Evolutionary conservation across 1,140 invertebrate genomes (phyloP).

Genomic region (Anoplophora glabripennis): DNA sequence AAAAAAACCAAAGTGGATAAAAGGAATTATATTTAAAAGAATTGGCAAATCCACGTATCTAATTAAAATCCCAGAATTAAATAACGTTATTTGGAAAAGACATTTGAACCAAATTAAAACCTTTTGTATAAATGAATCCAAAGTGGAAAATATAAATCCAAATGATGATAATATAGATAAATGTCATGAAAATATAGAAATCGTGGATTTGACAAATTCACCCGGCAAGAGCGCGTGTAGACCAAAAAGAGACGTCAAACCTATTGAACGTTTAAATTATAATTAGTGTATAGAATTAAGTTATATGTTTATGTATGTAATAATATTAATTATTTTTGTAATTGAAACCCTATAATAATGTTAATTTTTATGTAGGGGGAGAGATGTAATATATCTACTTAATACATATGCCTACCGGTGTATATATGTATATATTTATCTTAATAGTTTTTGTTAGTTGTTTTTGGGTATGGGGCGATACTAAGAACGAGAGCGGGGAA

Average conservation of each 20-base stretch:
- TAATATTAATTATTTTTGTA: too few relatives aligned
- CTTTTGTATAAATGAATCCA: background rate
- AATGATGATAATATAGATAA: background rate
- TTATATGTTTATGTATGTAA: too few relatives aligned
- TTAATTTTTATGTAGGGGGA: too few relatives aligned
- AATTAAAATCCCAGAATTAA: slow-evolving; percentile 3
- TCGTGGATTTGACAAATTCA: too few relatives aligned
- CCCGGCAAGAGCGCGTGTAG: background rate
- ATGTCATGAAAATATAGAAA: background rate
- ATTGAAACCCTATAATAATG: too few relatives aligned
- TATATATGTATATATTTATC: too few relatives aligned
- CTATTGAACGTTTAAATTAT: slow-evolving; percentile 1
- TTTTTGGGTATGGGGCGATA: too few relatives aligned
- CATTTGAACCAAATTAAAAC: slow-evolving; percentile 9
- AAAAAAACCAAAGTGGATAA: background rate
- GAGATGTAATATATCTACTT: too few relatives aligned
- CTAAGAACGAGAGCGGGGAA: too few relatives aligned
- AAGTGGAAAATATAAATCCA: background rate
- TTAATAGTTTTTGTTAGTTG: too few relatives aligned
- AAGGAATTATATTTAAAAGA: background rate
- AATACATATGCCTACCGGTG: too few relatives aligned
- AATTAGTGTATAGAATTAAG: too few relatives aligned
- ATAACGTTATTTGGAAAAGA: slow-evolving; percentile 5
- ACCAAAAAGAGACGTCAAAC: background rate
- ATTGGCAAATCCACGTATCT: slow-evolving; percentile 4